Evolutionary conservation across 1,140 invertebrate genomes (phyloP).

Genomic region (Varroa destructor): DNA sequence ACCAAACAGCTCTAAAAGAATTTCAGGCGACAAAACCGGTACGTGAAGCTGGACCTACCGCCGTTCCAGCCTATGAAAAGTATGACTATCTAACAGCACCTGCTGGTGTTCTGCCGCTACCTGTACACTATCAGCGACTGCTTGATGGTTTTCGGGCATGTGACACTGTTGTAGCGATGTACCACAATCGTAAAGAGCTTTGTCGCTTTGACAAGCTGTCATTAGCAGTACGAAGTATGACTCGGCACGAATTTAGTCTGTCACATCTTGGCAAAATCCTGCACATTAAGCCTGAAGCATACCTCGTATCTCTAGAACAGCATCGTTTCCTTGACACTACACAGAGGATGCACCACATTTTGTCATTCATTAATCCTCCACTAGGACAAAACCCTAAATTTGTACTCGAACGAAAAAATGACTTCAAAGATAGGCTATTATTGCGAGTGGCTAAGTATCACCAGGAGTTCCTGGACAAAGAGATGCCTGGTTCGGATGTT

Average conservation of each 20-base stretch:
- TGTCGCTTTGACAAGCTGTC: constrained; percentile 12
- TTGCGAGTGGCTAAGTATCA: constrained; percentile 4
- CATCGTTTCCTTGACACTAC: constrained; percentile 22
- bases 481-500: constrained; percentile 26
- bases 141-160: constrained; percentile 4
- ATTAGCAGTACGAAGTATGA: constrained; percentile 2
- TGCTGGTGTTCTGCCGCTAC: neutral
- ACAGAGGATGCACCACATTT: neutral
- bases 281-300: constrained; percentile 3
- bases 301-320: neutral
- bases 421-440: constrained; percentile 9
- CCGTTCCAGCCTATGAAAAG: constrained; percentile 9
- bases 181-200: constrained; percentile 22
- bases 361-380: neutral
- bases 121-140: constrained; percentile 4
- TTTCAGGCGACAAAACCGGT: neutral
- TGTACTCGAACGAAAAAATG: constrained; percentile 7
- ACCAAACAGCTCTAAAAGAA: constrained; percentile 3
- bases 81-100: constrained; percentile 5
- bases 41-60: neutral
- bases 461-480: constrained; percentile 16
- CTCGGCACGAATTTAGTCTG: neutral
- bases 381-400: neutral
- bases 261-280: constrained; percentile 2
- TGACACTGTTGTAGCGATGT: constrained; percentile 17